Evolutionary conservation across 2,113 vertebrate genomes (phyloP).

Genomic region (Glaucomys volans): DNA sequence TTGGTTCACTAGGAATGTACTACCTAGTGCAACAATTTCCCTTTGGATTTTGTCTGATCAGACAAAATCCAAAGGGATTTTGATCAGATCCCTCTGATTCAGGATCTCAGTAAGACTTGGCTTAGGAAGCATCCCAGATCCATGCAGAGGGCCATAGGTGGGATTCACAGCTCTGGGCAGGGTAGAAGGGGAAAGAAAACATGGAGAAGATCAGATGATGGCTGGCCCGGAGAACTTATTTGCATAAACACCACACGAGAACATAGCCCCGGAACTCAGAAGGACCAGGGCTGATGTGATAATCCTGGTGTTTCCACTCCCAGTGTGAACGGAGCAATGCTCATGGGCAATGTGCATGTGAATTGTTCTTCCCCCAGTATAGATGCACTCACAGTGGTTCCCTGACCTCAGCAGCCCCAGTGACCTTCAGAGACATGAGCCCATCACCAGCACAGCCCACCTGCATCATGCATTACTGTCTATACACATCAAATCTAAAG

Average conservation of each 20-base stretch:
- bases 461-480: fast-evolving
- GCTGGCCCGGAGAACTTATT: not conserved
- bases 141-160: not conserved
- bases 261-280: not conserved
- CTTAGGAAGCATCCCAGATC: not conserved
- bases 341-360: no score
- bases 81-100: not conserved
- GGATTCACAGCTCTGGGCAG: not conserved
- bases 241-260: not conserved
- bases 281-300: not conserved
- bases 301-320: not conserved
- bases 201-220: not conserved
- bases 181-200: not conserved
- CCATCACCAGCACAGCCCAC: not conserved
- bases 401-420: not conserved
- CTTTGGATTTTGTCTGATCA: not conserved
- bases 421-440: not conserved
- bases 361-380: not conserved
- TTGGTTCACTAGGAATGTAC: not conserved
- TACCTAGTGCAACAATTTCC: not conserved
- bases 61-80: no score
- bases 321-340: not conserved
- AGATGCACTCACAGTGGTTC: not conserved
- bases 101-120: not conserved
- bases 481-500: not conserved